Evolutionary conservation across 2,797 vertebrate species (phyloP).

Genomic region (Novumbra hubbsi): DNA sequence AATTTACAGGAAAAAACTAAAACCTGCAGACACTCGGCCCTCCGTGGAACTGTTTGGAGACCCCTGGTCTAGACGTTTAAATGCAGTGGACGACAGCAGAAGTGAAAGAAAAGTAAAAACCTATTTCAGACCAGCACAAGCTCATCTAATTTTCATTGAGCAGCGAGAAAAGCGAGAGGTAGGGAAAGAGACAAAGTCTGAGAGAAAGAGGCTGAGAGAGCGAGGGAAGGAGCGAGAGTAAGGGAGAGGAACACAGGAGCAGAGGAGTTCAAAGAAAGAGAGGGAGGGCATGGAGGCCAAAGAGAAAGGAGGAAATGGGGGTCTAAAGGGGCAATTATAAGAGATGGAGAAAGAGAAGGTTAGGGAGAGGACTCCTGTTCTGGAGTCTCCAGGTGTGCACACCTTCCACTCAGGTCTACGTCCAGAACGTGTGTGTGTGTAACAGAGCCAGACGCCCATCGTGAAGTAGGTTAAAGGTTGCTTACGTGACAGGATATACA

Average conservation of each 20-base stretch:
- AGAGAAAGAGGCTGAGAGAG: conserved; percentile 22
- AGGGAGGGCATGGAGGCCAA: neutral
- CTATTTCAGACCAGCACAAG: no score
- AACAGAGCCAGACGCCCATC: neutral
- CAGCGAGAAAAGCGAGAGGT: neutral
- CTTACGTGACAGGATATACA: conserved; percentile 11
- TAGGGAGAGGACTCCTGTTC: conserved; percentile 38
- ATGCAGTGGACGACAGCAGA: no score
- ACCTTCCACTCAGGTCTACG: conserved; percentile 34
- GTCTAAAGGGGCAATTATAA: neutral
- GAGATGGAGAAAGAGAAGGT: conserved; percentile 10
- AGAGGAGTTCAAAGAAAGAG: neutral
- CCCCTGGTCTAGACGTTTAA: no score
- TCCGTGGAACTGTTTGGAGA: no score
- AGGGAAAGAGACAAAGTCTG: conserved; percentile 19
- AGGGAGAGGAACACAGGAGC: neutral
- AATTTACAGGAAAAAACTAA: no score
- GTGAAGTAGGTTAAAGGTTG: neutral
- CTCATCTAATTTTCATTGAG: no score
- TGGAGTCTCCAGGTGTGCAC: conserved; percentile 29
- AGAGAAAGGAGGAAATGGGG: neutral
- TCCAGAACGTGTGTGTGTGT: conserved; percentile 3
- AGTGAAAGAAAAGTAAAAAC: no score
- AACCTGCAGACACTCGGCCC: no score
- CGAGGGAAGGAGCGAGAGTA: neutral